Conservation (phyloP, 2,888 invertebrate genomes). For the Drymonia ruficornis region DNA sequence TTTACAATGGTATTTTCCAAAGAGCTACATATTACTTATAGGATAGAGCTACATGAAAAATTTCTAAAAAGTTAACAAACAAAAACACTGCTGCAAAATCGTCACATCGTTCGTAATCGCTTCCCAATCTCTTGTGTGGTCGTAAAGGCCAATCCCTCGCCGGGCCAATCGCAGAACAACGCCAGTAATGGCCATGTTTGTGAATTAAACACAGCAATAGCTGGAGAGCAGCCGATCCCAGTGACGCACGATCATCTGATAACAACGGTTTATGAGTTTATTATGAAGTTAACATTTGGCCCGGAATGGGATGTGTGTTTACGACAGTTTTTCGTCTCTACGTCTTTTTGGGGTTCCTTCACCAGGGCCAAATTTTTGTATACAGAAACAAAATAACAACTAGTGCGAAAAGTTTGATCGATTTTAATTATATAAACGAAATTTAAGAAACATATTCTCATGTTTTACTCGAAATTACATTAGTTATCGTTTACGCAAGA, state of each 20-base stretch:
- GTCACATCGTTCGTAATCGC: not conserved
- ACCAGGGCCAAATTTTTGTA: not conserved
- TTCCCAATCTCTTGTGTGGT: not conserved
- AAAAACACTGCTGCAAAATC: not conserved
- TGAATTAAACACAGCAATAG: conserved; percentile 33
- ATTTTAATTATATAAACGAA: too few species aligned
- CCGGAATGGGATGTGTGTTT: conserved; percentile 43
- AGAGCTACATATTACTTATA: too few species aligned
- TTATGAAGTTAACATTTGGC: conserved; percentile 50
- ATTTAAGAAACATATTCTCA: too few species aligned
- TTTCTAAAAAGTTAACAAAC: not conserved
- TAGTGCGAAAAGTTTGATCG: too few species aligned
- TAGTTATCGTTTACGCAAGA: too few species aligned
- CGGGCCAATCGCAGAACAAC: not conserved
- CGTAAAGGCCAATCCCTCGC: not conserved
- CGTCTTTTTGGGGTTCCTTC: conserved; percentile 29
- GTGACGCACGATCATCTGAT: conserved; percentile 62
- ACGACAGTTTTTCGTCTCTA: conserved; percentile 30
- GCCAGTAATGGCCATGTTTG: conserved; percentile 17
- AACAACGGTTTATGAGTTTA: conserved; percentile 57
- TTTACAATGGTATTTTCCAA: too few species aligned
- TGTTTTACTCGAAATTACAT: too few species aligned
- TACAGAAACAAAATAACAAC: too few species aligned
- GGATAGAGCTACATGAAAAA: too few species aligned
- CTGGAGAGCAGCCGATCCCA: conserved; percentile 23